Conservation (phyloP, 2,888 invertebrate species). For the Prosopocoilus inquinatus region DNA sequence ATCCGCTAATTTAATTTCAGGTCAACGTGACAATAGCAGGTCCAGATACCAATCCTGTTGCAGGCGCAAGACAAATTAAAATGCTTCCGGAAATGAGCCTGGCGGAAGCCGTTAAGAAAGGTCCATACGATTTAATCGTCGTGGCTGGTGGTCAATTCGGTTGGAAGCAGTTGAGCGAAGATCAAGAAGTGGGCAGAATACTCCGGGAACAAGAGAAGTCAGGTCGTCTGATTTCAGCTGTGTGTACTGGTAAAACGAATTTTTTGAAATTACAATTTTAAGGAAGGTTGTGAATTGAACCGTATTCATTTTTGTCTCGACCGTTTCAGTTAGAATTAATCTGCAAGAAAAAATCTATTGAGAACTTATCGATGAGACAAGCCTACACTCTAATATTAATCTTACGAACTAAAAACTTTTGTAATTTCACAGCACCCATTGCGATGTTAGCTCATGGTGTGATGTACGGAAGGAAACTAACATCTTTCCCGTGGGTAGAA, state of each 20-base stretch:
- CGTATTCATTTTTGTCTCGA: no score
- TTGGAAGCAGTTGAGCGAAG: slow-evolving; percentile 23
- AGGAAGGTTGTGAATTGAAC: no score
- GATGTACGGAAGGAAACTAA: slow-evolving; percentile 26
- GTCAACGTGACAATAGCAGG: slow-evolving; percentile 25
- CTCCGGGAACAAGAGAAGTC: slow-evolving; percentile 27
- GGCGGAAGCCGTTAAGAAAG: slow-evolving; percentile 26
- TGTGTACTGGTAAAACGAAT: slow-evolving; percentile 30
- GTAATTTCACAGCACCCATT: slow-evolving; percentile 28
- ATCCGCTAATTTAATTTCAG: neutral
- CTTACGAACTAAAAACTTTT: no score
- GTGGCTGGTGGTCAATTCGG: slow-evolving; percentile 24
- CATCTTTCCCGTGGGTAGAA: slow-evolving; percentile 26
- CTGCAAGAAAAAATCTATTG: no score
- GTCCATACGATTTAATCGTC: slow-evolving; percentile 27
- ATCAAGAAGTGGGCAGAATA: slow-evolving; percentile 25
- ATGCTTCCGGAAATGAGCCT: slow-evolving; percentile 28
- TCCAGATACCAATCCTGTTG: slow-evolving; percentile 25
- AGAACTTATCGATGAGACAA: no score
- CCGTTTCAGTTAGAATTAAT: no score
- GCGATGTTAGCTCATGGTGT: slow-evolving; percentile 26
- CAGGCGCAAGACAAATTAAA: slow-evolving; percentile 24
- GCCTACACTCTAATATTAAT: no score
- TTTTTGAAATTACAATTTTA: no score
- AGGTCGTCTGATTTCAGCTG: slow-evolving; percentile 26